These are phyloP conservation scores for Agonopterix heracliana DNA, from an alignment of 2,888 invertebrate species.

Conservation along the genomic window DNA sequence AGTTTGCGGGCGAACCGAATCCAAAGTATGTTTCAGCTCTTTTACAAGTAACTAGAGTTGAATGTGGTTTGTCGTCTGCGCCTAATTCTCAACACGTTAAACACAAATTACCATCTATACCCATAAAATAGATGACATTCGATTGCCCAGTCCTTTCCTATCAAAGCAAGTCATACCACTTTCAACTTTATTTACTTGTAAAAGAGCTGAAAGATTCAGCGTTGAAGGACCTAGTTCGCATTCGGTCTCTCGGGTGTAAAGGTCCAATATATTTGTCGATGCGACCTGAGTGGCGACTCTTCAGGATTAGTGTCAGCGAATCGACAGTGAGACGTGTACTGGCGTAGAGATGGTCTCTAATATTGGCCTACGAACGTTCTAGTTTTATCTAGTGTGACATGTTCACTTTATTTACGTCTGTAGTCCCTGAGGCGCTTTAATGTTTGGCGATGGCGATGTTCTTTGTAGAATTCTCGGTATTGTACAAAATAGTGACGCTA, in stretches of 20 bases:
- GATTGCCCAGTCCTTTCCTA: constrained; percentile 52
- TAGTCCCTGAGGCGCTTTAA: neutral
- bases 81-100: neutral
- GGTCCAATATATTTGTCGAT: constrained; percentile 57
- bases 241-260: constrained; percentile 52
- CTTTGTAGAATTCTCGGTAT: too few relatives aligned
- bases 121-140: constrained; percentile 52
- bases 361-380: constrained; percentile 38
- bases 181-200: constrained; percentile 9
- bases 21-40: too few relatives aligned
- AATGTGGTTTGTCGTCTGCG: too few relatives aligned
- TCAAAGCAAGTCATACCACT: constrained; percentile 31
- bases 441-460: too few relatives aligned
- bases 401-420: neutral
- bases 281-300: constrained; percentile 40
- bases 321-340: constrained; percentile 48
- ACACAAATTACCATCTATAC: constrained; percentile 60
- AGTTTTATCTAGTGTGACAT: constrained; percentile 13
- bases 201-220: constrained; percentile 14
- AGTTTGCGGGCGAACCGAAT: too few relatives aligned
- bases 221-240: constrained; percentile 22
- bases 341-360: constrained; percentile 39
- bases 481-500: too few relatives aligned
- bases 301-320: constrained; percentile 66
- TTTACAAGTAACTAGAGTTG: too few relatives aligned